These are phyloP conservation scores for Plumapathes pennacea DNA, from an alignment of 92 coral and sea anemone species.

Conservation along the genomic window DNA sequence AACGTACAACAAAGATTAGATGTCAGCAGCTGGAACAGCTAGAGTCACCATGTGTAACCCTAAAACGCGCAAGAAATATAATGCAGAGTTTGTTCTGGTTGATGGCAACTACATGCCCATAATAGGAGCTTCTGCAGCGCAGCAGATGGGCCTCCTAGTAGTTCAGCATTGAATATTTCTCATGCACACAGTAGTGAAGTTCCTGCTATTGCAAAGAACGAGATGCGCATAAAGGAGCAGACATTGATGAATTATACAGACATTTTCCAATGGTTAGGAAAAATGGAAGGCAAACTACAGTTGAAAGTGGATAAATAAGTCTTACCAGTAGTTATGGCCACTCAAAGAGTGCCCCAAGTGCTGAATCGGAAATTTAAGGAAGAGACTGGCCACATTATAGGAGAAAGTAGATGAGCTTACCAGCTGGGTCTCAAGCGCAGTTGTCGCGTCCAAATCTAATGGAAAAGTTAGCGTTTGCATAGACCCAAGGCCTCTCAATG, in stretches of 20 bases:
- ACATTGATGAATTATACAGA: constrained; percentile 3
- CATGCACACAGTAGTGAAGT: background rate
- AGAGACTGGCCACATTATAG: background rate
- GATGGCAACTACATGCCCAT: too few relatives aligned
- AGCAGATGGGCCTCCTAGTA: too few relatives aligned
- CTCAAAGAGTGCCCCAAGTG: constrained; percentile 15
- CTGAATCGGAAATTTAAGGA: constrained; percentile 19
- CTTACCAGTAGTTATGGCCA: constrained; percentile 13
- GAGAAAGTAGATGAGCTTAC: background rate
- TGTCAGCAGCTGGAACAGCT: constrained; percentile 1
- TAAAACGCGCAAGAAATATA: too few relatives aligned
- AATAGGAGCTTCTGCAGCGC: too few relatives aligned
- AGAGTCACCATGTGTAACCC: constrained; percentile 10
- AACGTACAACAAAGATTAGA: constrained; percentile 7
- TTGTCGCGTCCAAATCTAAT: background rate
- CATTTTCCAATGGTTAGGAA: constrained; percentile 27
- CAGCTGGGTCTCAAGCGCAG: background rate
- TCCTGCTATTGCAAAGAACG: constrained; percentile 6
- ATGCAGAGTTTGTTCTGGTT: constrained; percentile 2
- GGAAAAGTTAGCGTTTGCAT: constrained; percentile 2
- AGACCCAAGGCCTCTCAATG: constrained; percentile 2
- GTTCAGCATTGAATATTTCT: too few relatives aligned
- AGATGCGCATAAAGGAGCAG: background rate
- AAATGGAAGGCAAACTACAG: constrained; percentile 20
- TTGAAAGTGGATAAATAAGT: constrained; percentile 23